A percentile compares a stretch with the other conserved stretches of the same genome.
Conservation (phyloP, 2,888 invertebrate genomes). For the Hypomecis atomaria region DNA sequence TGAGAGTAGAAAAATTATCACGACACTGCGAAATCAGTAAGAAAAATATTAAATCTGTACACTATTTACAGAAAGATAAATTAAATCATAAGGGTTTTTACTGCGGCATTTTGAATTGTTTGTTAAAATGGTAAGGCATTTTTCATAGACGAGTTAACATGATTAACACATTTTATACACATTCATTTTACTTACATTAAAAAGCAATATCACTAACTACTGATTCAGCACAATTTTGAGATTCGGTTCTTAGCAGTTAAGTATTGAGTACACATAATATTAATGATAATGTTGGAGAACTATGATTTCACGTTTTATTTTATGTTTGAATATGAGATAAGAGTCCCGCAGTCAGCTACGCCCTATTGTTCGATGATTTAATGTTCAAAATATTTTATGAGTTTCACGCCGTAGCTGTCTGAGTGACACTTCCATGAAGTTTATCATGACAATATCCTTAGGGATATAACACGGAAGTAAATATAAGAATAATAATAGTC, state of each 20-base stretch:
- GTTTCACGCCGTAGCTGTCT: too few relatives aligned
- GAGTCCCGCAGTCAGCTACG: too few relatives aligned
- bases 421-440: too few relatives aligned
- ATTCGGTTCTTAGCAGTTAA: slow-evolving; percentile 15
- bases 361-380: too few relatives aligned
- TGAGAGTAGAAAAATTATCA: too few relatives aligned
- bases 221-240: slow-evolving; percentile 15
- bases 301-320: neutral
- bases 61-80: neutral
- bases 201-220: slow-evolving; percentile 17
- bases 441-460: too few relatives aligned
- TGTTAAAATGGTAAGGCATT: slow-evolving; percentile 12
- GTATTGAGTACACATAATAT: slow-evolving; percentile 10
- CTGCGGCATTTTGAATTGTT: neutral
- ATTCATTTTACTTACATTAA: slow-evolving; percentile 11
- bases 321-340: neutral
- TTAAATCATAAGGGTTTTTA: neutral
- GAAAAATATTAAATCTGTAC: neutral
- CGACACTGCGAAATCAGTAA: neutral
- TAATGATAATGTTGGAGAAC: slow-evolving; percentile 6
- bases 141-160: slow-evolving; percentile 3
- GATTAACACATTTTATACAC: slow-evolving; percentile 14
- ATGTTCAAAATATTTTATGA: too few relatives aligned
- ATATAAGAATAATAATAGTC: too few relatives aligned
- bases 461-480: too few relatives aligned